Evolutionary conservation across 2,113 vertebrate species (phyloP).

Genomic region (Hydrochoerus hydrochaeris): DNA sequence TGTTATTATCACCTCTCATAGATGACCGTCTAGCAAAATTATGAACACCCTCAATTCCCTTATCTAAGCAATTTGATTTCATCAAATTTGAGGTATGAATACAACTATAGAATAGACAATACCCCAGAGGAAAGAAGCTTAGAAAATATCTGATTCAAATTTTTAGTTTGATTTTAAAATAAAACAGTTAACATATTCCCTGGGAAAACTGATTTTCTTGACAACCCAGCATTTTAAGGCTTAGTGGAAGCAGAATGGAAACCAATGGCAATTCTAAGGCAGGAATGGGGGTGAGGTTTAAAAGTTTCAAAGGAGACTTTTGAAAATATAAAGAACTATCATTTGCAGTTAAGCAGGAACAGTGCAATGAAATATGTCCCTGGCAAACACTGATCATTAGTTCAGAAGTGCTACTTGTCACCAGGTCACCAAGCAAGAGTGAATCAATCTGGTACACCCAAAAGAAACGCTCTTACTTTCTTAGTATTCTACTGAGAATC

Average conservation of each 20-base stretch:
- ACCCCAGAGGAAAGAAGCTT: background rate
- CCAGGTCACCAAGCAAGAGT: background rate
- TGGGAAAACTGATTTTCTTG: background rate
- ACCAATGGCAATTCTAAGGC: background rate
- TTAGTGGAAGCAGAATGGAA: background rate
- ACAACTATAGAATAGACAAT: background rate
- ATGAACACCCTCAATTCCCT: background rate
- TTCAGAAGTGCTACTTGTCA: background rate
- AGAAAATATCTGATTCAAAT: background rate
- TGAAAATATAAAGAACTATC: background rate
- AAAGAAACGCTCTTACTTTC: background rate
- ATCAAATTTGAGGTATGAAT: background rate
- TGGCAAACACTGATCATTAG: background rate
- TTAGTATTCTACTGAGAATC: background rate
- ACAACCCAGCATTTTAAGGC: background rate
- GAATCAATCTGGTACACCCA: background rate
- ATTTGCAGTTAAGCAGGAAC: background rate
- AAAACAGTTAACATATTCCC: background rate
- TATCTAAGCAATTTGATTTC: background rate
- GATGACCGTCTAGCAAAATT: background rate
- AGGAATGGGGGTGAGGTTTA: accelerated
- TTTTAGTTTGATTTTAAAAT: background rate
- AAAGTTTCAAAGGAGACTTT: background rate
- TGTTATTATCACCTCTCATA: background rate
- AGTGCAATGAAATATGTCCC: background rate